Percentiles rank a stretch among this genome's conserved stretches.
Conservation (phyloP, 2,888 invertebrate species). For the Linnaemya vulpina region DNA sequence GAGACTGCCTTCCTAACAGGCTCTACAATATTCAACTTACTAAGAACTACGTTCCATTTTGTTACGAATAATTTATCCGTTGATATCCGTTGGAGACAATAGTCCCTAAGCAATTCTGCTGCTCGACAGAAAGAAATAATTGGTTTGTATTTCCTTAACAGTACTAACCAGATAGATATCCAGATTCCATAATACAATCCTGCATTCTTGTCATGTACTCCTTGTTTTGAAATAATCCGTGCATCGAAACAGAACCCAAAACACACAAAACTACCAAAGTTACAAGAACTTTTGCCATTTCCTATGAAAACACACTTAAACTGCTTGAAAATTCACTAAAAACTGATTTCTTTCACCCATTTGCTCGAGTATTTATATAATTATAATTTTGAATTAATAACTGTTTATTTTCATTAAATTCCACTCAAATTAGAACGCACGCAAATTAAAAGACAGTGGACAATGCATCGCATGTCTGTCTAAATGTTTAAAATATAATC, state of each 20-base stretch:
- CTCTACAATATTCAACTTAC: too few species aligned
- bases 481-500: constrained; percentile 10
- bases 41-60: too few species aligned
- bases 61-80: too few species aligned
- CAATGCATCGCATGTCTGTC: constrained; percentile 4
- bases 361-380: constrained; percentile 20
- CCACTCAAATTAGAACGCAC: not conserved
- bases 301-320: not conserved
- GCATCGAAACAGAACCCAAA: constrained; percentile 55
- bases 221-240: constrained; percentile 72
- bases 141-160: not conserved
- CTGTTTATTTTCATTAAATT: not conserved
- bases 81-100: too few species aligned
- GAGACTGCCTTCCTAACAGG: too few species aligned
- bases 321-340: not conserved
- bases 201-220: constrained; percentile 72
- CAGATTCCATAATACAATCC: constrained; percentile 76
- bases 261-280: constrained; percentile 45
- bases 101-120: too few species aligned
- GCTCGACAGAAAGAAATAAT: not conserved
- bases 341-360: constrained; percentile 12
- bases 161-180: constrained; percentile 75
- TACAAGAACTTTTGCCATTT: constrained; percentile 60
- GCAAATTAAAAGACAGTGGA: not conserved
- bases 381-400: not conserved